Evolutionary conservation across 1,140 invertebrate genomes (phyloP), one percentile per base, ranked within the genome.

Genomic region (Magallana ariakensis): DNA sequence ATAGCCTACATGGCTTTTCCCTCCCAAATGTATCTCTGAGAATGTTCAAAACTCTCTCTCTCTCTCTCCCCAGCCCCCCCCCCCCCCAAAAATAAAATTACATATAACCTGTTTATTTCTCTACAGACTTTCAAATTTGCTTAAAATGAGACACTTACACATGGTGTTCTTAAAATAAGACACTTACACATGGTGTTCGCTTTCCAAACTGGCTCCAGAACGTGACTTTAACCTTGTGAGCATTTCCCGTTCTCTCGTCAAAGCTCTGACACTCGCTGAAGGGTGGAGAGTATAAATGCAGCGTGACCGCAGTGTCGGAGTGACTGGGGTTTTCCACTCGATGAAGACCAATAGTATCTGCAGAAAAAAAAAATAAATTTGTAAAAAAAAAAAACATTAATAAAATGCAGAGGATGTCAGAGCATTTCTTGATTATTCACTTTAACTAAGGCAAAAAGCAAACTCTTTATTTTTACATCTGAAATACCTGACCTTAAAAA

Each of bases 281-380:
- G 1, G 99, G 98, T 0, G 99, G 99, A 90, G 97, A 98, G 95
- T 99, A 99, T 0, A 99, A 96, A 93, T 99, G 99, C 16, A 99
- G 95, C 10, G 98, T 98, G 0, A 99, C 97, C 0, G 98, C 97
- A 3, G 96, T 96, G 91, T 99, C 97, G 0, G 97, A 96, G 92
- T 98, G 97, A 46, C 97, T 98, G 0, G 97, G 96, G 94, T 99
- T 99, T 95, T 99, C 98, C 86, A 99, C 98, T 4, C 99, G 96
- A 95, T 99, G 99, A 7, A 99, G 95, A 1, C 99, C 99, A 87
- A 99, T 94, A 0, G 97, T 97, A 95, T 99, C 98, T 99, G 93
- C 46, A 93, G 91, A 81, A 87, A 88, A 70, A n/a, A n/a, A 0
- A 16, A 13, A 16, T n/a, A 9, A 83, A 56, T 7, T 55, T 13